phyloP scores from a whole-genome alignment of 2,113 vertebrate genomes.

The Corythaixoides concolor region DNA sequence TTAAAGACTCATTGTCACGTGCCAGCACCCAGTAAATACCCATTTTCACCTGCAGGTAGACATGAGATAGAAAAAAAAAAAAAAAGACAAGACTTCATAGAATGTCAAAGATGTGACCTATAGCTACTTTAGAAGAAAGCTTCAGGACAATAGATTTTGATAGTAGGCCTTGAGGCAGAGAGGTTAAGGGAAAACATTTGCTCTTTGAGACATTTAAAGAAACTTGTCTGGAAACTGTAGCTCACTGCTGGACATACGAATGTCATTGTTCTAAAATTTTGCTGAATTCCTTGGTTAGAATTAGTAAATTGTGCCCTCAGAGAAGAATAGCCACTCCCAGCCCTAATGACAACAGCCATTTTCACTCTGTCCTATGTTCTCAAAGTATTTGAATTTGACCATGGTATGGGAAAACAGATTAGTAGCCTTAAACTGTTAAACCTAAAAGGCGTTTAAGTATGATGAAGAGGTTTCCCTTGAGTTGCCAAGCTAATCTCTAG shows the following conservation, averaged over 20 bases:
- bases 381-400: neutral
- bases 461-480: neutral
- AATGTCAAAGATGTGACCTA: neutral
- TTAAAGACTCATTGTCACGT: neutral
- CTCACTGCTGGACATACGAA: neutral
- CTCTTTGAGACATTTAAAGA: neutral
- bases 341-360: neutral
- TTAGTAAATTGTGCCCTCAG: neutral
- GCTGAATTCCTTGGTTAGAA: neutral
- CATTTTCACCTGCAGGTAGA: neutral
- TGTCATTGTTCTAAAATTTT: neutral
- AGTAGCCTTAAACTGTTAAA: neutral
- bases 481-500: neutral
- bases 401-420: neutral
- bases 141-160: neutral
- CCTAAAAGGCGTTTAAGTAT: neutral
- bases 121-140: neutral
- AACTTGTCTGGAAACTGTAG: neutral
- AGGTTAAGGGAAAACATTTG: neutral
- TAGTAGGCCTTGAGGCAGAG: neutral
- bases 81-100: neutral
- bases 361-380: neutral
- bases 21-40: neutral
- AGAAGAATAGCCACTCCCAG: neutral
- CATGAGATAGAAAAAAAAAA: neutral